Conservation (phyloP, 2,113 vertebrate species). For the Eretmochelys imbricata region DNA sequence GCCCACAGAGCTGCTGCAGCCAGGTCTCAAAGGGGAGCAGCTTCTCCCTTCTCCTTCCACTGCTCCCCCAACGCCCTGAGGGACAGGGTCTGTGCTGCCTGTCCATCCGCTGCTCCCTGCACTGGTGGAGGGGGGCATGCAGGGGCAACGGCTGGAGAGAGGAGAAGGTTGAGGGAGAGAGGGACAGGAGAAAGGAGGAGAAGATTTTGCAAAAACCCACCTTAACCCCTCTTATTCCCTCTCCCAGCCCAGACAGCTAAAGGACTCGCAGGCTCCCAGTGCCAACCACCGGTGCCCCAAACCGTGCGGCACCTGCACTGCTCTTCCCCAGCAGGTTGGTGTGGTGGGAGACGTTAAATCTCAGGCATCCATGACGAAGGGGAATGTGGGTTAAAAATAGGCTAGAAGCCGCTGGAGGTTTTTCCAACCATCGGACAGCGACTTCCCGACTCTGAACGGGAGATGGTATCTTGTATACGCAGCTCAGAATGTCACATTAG, state of each 20-base stretch:
- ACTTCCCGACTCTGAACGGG: background rate
- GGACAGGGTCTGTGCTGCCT: background rate
- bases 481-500: slow-evolving; percentile 40
- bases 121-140: background rate
- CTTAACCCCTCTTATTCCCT: background rate
- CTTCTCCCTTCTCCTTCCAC: background rate
- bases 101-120: background rate
- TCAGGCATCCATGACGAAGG: background rate
- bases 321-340: background rate
- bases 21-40: too few species aligned
- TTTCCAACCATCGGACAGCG: background rate
- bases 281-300: too few species aligned
- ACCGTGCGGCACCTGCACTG: background rate
- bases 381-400: background rate
- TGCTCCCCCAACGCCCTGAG: background rate
- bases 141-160: too few species aligned
- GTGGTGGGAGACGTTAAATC: background rate
- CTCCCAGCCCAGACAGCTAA: background rate
- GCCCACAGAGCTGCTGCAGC: background rate
- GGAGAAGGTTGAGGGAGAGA: background rate
- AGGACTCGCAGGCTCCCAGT: background rate
- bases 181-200: background rate
- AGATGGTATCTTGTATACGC: accelerated
- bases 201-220: background rate
- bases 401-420: background rate